Evolutionary conservation across 2,888 invertebrate genomes (phyloP).

Genomic region (Lomographa bimaculata): DNA sequence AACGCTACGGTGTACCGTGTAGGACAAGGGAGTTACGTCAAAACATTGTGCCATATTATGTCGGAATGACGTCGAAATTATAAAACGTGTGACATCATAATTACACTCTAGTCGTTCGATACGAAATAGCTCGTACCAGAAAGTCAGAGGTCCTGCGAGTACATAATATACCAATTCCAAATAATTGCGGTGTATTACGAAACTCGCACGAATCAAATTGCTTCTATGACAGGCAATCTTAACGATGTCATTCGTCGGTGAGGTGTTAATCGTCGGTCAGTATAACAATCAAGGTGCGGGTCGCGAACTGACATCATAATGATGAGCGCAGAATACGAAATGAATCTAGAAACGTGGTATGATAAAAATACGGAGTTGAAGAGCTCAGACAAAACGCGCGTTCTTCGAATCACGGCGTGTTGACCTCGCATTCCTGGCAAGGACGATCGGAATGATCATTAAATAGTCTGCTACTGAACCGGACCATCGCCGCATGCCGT

Average conservation of each 20-base stretch:
- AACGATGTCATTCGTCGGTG: slow-evolving; percentile 21
- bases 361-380: slow-evolving; percentile 68
- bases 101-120: slow-evolving; percentile 11
- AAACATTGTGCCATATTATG: slow-evolving; percentile 28
- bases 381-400: slow-evolving; percentile 65
- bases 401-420: slow-evolving; percentile 66
- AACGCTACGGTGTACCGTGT: slow-evolving; percentile 19
- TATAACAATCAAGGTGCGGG: slow-evolving; percentile 47
- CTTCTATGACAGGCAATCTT: slow-evolving; percentile 22
- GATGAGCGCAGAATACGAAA: slow-evolving; percentile 67
- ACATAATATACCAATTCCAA: slow-evolving; percentile 10
- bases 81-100: slow-evolving; percentile 30
- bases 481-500: slow-evolving; percentile 14
- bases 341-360: slow-evolving; percentile 39
- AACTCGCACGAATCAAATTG: slow-evolving; percentile 20
- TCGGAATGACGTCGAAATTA: slow-evolving; percentile 33
- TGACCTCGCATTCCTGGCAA: slow-evolving; percentile 83
- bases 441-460: slow-evolving; percentile 69
- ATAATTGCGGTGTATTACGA: slow-evolving; percentile 15
- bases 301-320: slow-evolving; percentile 58
- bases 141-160: slow-evolving; percentile 6
- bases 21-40: slow-evolving; percentile 37
- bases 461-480: slow-evolving; percentile 41
- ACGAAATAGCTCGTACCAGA: slow-evolving; percentile 13
- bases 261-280: slow-evolving; percentile 34